phyloP scores from a whole-genome alignment of 2,888 invertebrate species.

The Eudasyphora cyanicolor region DNA sequence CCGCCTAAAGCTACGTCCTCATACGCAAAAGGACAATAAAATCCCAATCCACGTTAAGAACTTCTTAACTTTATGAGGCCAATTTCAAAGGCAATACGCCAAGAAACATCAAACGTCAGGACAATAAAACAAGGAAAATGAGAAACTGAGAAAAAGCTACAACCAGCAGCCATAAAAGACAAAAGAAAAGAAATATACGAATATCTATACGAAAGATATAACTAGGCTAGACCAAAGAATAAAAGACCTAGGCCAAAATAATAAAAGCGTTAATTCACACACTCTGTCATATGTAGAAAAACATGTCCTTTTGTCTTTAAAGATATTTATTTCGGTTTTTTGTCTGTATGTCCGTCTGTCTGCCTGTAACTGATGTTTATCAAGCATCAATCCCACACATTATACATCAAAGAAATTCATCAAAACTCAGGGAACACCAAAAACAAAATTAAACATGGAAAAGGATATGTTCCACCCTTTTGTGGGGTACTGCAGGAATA shows the following conservation, averaged over 20 bases:
- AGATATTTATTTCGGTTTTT: not conserved
- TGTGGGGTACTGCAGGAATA: not conserved
- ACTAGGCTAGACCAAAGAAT: too few relatives aligned
- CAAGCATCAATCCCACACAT: too few relatives aligned
- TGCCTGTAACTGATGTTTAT: not conserved
- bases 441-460: not conserved
- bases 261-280: not conserved
- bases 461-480: not conserved
- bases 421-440: not conserved
- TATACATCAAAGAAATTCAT: conserved; percentile 1
- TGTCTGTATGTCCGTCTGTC: too few relatives aligned
- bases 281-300: too few relatives aligned
- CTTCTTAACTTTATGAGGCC: conserved; percentile 27
- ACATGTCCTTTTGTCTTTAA: too few relatives aligned
- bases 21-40: conserved; percentile 26
- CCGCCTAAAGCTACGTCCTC: not conserved
- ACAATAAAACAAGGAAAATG: not conserved
- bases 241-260: not conserved
- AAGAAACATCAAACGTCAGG: not conserved
- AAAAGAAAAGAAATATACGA: not conserved
- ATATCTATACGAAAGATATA: not conserved
- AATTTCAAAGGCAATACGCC: conserved; percentile 18
- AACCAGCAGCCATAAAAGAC: not conserved
- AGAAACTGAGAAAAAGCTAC: not conserved
- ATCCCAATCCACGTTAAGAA: conserved; percentile 35